Base-by-base conservation (phyloP, 2,797 vertebrate genomes). In the Ctenopoma multispine region DNA sequence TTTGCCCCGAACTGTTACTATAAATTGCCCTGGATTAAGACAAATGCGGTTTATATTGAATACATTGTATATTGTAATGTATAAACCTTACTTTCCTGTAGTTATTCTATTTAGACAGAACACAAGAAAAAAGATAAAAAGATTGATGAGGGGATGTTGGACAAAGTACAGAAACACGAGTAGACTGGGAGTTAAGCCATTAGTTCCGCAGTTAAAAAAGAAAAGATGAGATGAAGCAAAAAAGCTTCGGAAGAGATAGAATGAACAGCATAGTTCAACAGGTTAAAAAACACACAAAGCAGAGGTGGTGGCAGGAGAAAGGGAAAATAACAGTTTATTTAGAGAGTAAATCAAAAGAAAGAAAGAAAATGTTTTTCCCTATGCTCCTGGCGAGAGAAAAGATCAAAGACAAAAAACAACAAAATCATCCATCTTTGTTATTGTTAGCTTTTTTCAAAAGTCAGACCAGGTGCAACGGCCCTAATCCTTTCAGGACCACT, bases 341-440 rank as follows among this genome's bases (percentile, higher is more conserved):
- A 54, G 14, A 23, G 15, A 46, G 36, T 24, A 4, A 43, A 50
- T 21, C 41, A 21, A 41, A 50, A 5, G 3, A 55, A 10, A 72
- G 10, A 68, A 56, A 6, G 43, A 27, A 55, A 72, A 40, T 21
- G 44, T 66, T 66, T 82, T 63, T n/a, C 41, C 66, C 75, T 84
- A 17, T 81, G 65, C 51, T 75, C 70, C 62, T 62, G 47, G 34
- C 11, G 36, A 70, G 53, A 38, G 1, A 75, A 11, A 34, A 51
- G 38, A 61, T 64, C 21, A 57, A 74, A 63, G 53, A 31, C 50
- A 74, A 57, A 51, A 14, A 31, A 13, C 27, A 13, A 29, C 15
- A 29, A 27, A 51, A 57, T 56, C 64, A 67, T 87, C 63, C 9
- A 15, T 90, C 81, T 87, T 77, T 67, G 56, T 83, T 79, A 75